Percentiles rank a stretch among this genome's conserved stretches.
Evolutionary conservation across 2,797 vertebrate species (phyloP).

Genomic region (Thalassophryne amazonica): DNA sequence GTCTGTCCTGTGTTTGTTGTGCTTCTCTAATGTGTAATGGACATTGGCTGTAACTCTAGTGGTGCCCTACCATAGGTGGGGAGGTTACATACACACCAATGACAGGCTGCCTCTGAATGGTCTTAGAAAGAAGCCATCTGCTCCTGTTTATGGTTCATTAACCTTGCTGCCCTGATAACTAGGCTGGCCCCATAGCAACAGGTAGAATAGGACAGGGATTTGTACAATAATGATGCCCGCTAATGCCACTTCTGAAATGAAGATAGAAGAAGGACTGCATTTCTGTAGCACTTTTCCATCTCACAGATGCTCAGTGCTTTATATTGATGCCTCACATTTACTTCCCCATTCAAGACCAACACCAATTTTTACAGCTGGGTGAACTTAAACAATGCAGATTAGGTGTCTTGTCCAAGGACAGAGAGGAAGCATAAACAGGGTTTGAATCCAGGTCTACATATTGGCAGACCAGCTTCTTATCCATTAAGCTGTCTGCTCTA

Average conservation of each 20-base stretch:
- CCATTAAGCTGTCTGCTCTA: too few relatives aligned
- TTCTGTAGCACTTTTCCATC: too few relatives aligned
- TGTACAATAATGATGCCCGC: constrained; percentile 25
- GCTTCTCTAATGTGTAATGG: constrained; percentile 49
- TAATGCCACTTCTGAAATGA: constrained; percentile 19
- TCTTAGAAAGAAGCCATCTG: constrained; percentile 76
- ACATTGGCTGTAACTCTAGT: constrained; percentile 61
- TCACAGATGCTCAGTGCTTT: too few relatives aligned
- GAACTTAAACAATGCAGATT: too few relatives aligned
- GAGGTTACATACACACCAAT: constrained; percentile 45
- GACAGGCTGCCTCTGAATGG: constrained; percentile 61
- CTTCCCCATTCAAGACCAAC: too few relatives aligned
- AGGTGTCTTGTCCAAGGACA: too few relatives aligned
- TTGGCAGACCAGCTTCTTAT: too few relatives aligned
- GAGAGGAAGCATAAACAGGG: too few relatives aligned
- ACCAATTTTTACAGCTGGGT: too few relatives aligned
- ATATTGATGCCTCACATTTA: too few relatives aligned
- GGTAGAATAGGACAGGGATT: constrained; percentile 58
- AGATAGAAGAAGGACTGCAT: too few relatives aligned
- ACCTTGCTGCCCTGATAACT: constrained; percentile 55
- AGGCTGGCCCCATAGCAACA: constrained; percentile 69
- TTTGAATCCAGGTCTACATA: too few relatives aligned
- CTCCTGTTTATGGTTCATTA: constrained; percentile 79
- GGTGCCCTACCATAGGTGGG: constrained; percentile 54
- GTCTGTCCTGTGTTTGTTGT: constrained; percentile 39